phyloP scores from a whole-genome alignment of 2,888 invertebrate species.

The Epinotia ramella region DNA sequence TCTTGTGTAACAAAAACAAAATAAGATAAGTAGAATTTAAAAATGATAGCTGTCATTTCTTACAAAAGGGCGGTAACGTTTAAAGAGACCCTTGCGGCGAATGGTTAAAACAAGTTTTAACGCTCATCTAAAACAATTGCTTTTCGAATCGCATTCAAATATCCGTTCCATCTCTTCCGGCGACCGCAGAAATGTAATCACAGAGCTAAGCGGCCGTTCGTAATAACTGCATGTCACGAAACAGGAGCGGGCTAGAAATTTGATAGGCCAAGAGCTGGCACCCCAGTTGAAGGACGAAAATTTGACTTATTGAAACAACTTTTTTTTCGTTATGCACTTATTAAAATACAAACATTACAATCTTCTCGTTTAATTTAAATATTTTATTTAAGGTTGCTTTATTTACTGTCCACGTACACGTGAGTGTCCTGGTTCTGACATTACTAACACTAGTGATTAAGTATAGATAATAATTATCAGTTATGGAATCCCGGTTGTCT shows the following conservation, averaged over 20 bases:
- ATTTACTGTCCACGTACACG: too few species aligned
- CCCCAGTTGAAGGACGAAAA: not conserved
- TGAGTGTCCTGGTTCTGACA: too few species aligned
- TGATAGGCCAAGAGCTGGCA: constrained; percentile 10
- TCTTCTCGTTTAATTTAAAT: too few species aligned
- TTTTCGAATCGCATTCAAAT: constrained; percentile 17
- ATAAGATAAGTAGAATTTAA: not conserved
- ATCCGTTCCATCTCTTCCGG: constrained; percentile 9
- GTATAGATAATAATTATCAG: too few species aligned
- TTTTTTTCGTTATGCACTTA: too few species aligned
- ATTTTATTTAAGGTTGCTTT: too few species aligned
- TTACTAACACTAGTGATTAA: too few species aligned
- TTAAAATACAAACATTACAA: too few species aligned
- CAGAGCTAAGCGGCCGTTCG: constrained; percentile 18
- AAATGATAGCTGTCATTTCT: not conserved
- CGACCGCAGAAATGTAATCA: constrained; percentile 32
- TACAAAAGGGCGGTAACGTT: not conserved
- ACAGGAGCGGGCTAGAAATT: constrained; percentile 25
- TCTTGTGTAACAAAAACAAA: too few species aligned
- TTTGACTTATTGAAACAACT: too few species aligned
- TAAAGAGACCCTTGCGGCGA: not conserved
- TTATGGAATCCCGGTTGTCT: too few species aligned
- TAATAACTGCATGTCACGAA: constrained; percentile 38
- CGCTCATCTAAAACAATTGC: constrained; percentile 6
- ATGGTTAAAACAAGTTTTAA: not conserved